phyloP scores from a whole-genome alignment of 2,888 invertebrate genomes.

The Anarsia innoxiella region DNA sequence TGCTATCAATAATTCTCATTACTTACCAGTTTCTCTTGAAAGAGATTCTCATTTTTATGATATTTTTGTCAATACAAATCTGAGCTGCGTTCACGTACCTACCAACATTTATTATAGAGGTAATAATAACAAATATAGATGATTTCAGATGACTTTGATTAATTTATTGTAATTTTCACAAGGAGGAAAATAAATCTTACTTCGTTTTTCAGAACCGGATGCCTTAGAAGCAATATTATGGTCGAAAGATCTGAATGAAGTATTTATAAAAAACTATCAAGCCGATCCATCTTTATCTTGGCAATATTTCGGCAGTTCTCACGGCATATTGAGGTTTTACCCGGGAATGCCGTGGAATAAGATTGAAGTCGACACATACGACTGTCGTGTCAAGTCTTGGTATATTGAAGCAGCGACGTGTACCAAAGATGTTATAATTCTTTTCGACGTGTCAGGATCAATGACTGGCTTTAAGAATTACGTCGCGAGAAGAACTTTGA shows the following conservation, averaged over 20 bases:
- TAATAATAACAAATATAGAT: no score
- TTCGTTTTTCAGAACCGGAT: conserved; percentile 37
- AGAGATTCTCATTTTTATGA: conserved; percentile 90
- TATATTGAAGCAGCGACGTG: conserved; percentile 98
- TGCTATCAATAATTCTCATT: conserved; percentile 50
- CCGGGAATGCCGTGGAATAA: conserved; percentile 85
- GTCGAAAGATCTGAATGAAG: conserved; percentile 89
- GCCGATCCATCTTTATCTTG: conserved; percentile 93
- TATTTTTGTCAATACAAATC: conserved; percentile 84
- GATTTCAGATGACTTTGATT: not conserved
- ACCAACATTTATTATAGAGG: conserved; percentile 93
- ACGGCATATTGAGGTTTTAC: conserved; percentile 94
- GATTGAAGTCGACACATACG: conserved; percentile 82
- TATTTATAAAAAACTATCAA: conserved; percentile 89
- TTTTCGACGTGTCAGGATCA: conserved; percentile 96
- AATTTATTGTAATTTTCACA: not conserved
- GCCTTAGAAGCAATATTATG: conserved; percentile 81
- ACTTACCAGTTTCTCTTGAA: conserved; percentile 76
- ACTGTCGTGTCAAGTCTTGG: conserved; percentile 95
- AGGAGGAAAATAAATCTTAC: not conserved
- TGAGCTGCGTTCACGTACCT: conserved; percentile 94
- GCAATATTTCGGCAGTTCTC: conserved; percentile 98
- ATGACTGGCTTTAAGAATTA: conserved; percentile 91
- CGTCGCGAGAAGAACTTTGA: conserved; percentile 89
- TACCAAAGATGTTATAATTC: conserved; percentile 96